Evolutionary conservation across 2,113 vertebrate species (phyloP), one percentile per base, ranked within the genome.

Genomic region (Dasyornis broadbenti): DNA sequence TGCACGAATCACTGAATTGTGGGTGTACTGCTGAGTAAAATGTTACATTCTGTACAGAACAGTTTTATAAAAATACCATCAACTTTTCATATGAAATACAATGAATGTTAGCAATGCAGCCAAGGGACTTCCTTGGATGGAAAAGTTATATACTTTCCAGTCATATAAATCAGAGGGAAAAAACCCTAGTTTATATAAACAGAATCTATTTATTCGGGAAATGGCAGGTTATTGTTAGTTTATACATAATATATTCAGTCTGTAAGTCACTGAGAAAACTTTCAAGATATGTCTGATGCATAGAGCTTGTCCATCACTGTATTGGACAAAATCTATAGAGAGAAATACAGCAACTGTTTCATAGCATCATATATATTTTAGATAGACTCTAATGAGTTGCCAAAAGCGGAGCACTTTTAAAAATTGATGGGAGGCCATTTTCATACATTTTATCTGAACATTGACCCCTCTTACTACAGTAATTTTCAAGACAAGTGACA

Each of bases 11-110:
- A 82, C 72, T 0, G 0, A 97, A 88, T 30, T 95, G 44, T 97
- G 86, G 76, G 69, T 80, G 91, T 59, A 85, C 28, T 96, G 59
- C 91, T 94, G 75, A 94, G 86, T 69, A 84, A 82, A 96, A 93
- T 89, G 88, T 96, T 80, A 92, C 85, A 63, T 91, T 95, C 85
- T 95, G 93, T 96, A 78, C 85, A 86, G 96, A 95, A 71, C 82
- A 47, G 57, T 47, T 85, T 89, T 89, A 39, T 54, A 45, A 96
- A 88, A 95, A 92, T 94, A 86, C 83, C 57, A 70, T 90, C 69
- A 75, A 20, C 37, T 88, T 95, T 70, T 86, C 53, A 28, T 60
- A 53, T 71, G 76, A 78, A 93, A 94, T 83, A 47, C n/a, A 86
- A 21, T 80, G 59, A 92, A 77, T n/a, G 14, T 49, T 93, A 92